These are phyloP conservation scores for Bellardia pandia DNA, from an alignment of 2,888 invertebrate genomes.

Conservation along the genomic window DNA sequence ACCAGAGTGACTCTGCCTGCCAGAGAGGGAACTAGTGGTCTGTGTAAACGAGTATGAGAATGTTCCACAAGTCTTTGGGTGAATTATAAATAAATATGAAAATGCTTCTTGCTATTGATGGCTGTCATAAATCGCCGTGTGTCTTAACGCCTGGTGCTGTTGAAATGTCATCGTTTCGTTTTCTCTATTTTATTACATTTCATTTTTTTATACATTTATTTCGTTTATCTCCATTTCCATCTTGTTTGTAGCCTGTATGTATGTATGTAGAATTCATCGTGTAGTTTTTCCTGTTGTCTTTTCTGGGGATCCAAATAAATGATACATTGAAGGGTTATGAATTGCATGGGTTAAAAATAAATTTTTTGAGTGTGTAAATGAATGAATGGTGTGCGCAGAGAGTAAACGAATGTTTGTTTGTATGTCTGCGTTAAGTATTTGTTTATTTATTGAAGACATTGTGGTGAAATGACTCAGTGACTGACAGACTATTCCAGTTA, in stretches of 20 bases:
- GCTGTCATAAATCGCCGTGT: slow-evolving; percentile 75
- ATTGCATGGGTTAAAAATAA: slow-evolving; percentile 52
- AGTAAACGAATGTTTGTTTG: slow-evolving; percentile 32
- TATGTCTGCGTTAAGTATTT: slow-evolving; percentile 56
- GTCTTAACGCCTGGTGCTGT: slow-evolving; percentile 68
- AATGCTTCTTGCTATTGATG: slow-evolving; percentile 71
- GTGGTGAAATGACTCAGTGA: slow-evolving; percentile 57
- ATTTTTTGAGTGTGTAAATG: neutral
- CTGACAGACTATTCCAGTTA: slow-evolving; percentile 62
- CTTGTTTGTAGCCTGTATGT: neutral
- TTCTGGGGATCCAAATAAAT: slow-evolving; percentile 61
- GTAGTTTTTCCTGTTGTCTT: slow-evolving; percentile 21
- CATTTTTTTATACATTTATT: neutral
- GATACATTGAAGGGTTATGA: slow-evolving; percentile 71
- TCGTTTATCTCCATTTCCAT: slow-evolving; percentile 35
- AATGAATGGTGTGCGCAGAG: slow-evolving; percentile 7
- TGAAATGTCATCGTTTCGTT: slow-evolving; percentile 51
- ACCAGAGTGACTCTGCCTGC: slow-evolving; percentile 9
- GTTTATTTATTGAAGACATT: slow-evolving; percentile 70
- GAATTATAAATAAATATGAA: slow-evolving; percentile 66
- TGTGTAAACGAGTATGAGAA: neutral
- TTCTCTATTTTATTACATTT: slow-evolving; percentile 15
- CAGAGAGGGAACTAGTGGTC: neutral
- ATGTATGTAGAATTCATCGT: neutral
- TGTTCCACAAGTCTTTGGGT: slow-evolving; percentile 44